A percentile compares a stretch with the other conserved stretches of the same genome.
These are phyloP conservation scores for Heliothis subflexa DNA, from an alignment of 1,140 invertebrate species.

Conservation along the genomic window DNA sequence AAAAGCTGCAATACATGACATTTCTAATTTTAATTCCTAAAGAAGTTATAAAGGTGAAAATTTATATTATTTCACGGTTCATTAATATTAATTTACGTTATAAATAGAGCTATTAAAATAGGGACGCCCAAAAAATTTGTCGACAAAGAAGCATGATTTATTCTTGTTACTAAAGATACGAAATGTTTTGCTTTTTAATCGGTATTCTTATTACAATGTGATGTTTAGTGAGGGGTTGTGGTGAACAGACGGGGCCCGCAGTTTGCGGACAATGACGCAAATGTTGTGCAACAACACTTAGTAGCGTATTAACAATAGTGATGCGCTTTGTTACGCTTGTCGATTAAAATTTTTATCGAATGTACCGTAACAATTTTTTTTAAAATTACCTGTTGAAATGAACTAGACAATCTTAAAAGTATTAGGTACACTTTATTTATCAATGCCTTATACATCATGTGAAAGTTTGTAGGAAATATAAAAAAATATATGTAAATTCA, in stretches of 20 bases:
- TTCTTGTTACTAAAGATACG: constrained; percentile 65
- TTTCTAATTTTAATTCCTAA: background rate
- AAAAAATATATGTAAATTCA: too few relatives aligned
- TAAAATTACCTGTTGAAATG: too few relatives aligned
- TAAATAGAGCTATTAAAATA: constrained; percentile 41
- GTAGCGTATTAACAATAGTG: constrained; percentile 66
- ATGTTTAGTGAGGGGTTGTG: constrained; percentile 71
- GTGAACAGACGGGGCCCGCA: constrained; percentile 63
- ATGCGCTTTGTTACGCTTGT: constrained; percentile 48
- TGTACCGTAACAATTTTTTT: background rate
- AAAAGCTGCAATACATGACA: background rate
- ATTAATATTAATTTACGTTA: constrained; percentile 45
- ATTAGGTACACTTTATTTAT: too few relatives aligned
- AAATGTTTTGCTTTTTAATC: constrained; percentile 69
- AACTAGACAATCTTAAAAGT: too few relatives aligned
- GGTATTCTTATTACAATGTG: constrained; percentile 73
- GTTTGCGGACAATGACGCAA: constrained; percentile 69
- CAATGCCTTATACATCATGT: too few relatives aligned
- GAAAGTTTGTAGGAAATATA: too few relatives aligned
- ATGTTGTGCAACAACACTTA: constrained; percentile 80
- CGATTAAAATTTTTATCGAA: background rate
- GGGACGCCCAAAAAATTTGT: constrained; percentile 49
- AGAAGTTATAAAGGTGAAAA: constrained; percentile 20
- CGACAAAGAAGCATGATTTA: constrained; percentile 67
- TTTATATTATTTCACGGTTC: constrained; percentile 15